A percentile compares a stretch with the other conserved stretches of the same genome.
Conservation (phyloP, 2,113 vertebrate genomes). For the Rhinolophus ferrumequinum region DNA sequence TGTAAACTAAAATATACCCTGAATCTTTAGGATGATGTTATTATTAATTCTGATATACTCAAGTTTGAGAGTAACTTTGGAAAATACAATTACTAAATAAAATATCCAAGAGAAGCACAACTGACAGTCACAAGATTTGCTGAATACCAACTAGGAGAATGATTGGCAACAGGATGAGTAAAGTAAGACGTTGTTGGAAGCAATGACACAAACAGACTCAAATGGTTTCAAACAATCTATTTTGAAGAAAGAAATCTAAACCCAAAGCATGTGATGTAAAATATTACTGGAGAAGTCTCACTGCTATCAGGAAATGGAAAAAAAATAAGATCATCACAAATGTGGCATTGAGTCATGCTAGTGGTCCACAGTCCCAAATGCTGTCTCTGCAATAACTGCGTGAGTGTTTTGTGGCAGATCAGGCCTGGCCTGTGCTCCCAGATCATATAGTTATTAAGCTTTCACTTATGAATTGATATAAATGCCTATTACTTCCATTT, state of each 20-base stretch:
- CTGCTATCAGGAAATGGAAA: not conserved
- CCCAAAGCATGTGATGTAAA: not conserved
- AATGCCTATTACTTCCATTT: not conserved
- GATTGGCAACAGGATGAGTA: not conserved
- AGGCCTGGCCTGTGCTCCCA: not conserved
- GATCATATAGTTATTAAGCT: not conserved
- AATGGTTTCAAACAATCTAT: not conserved
- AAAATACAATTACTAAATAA: not conserved
- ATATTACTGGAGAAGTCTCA: not conserved
- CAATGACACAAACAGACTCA: not conserved
- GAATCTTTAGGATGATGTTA: not conserved
- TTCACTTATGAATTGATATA: not conserved
- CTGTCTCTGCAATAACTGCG: not conserved
- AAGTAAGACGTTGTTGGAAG: not conserved
- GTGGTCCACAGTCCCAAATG: not conserved
- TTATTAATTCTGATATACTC: not conserved
- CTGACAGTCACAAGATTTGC: not conserved
- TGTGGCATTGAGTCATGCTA: not conserved
- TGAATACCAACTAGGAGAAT: not conserved
- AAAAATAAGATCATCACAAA: not conserved
- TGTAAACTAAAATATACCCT: not conserved
- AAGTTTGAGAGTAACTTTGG: not conserved
- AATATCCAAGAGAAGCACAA: not conserved
- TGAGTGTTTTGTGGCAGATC: not conserved
- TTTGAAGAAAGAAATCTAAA: slow-evolving; percentile 14